Conservation (phyloP, 2,113 vertebrate species). For the Psilopsiagon aymara region DNA sequence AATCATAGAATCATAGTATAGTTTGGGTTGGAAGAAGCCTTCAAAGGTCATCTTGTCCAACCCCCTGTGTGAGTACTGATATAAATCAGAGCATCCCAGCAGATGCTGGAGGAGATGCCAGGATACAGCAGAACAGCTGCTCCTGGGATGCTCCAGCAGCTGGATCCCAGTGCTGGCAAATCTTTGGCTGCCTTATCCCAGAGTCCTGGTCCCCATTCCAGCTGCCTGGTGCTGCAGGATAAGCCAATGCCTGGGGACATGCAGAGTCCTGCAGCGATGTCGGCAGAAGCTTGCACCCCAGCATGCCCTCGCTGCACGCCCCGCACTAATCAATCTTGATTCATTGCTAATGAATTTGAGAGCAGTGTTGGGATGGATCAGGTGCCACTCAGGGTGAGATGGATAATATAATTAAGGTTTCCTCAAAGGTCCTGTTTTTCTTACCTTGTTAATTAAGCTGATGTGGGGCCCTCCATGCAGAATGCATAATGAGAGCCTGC, state of each 20-base stretch:
- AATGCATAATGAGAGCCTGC: slow-evolving; percentile 41
- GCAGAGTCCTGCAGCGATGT: fast-evolving
- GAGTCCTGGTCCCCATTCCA: neutral
- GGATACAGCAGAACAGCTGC: neutral
- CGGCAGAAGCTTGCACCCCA: neutral
- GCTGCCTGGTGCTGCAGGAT: neutral
- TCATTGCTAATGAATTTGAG: slow-evolving; percentile 63
- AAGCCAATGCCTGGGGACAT: neutral
- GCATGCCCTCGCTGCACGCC: neutral
- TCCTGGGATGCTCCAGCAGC: neutral
- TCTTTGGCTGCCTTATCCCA: neutral
- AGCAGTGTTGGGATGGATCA: slow-evolving; percentile 51
- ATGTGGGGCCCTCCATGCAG: neutral
- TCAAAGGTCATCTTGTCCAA: neutral
- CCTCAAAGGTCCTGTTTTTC: slow-evolving; percentile 58
- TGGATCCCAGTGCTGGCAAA: neutral
- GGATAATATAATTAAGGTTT: slow-evolving; percentile 71
- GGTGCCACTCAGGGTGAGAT: slow-evolving; percentile 64
- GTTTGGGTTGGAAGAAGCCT: neutral
- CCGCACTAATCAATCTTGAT: slow-evolving; percentile 47
- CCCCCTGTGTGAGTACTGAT: neutral
- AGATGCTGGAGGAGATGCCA: neutral
- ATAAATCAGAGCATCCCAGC: neutral
- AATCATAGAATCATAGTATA: neutral
- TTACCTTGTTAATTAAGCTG: slow-evolving; percentile 71